These are phyloP conservation scores for Anthopleura sola DNA, from an alignment of 64 coral and sea anemone species.

Conservation along the genomic window DNA sequence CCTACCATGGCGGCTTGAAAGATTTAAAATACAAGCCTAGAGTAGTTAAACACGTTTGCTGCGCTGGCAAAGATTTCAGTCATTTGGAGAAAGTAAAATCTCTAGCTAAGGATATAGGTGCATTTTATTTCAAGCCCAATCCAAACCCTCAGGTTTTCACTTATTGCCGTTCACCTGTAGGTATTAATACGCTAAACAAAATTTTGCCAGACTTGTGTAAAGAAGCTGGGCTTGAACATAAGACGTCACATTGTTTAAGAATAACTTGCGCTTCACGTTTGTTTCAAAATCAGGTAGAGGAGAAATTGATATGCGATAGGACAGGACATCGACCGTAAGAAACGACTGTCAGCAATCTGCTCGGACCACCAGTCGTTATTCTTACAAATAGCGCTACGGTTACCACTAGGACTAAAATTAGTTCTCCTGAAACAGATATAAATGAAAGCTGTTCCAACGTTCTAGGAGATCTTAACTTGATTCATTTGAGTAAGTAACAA, in stretches of 20 bases:
- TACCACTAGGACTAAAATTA: neutral
- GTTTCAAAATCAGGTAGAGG: conserved; percentile 18
- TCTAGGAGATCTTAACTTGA: too few relatives aligned
- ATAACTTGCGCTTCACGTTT: conserved; percentile 25
- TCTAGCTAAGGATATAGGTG: conserved; percentile 29
- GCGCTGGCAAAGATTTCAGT: too few relatives aligned
- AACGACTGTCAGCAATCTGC: conserved; percentile 12
- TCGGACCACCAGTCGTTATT: neutral
- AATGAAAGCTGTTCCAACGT: too few relatives aligned
- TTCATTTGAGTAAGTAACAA: too few relatives aligned
- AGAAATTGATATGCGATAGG: conserved; percentile 19
- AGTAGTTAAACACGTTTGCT: too few relatives aligned
- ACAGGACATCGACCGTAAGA: neutral
- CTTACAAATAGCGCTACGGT: neutral
- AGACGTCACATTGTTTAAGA: neutral
- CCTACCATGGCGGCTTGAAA: too few relatives aligned
- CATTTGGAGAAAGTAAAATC: neutral
- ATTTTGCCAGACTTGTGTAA: conserved; percentile 20
- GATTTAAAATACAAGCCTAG: too few relatives aligned
- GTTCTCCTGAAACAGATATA: neutral
- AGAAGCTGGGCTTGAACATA: conserved; percentile 5
- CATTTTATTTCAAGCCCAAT: conserved; percentile 49
- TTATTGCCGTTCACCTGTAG: conserved; percentile 5
- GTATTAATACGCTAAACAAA: conserved; percentile 36
- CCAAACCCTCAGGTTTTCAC: neutral